phyloP scores from a whole-genome alignment of 2,888 invertebrate genomes.

The Agonopterix alstromeriana region DNA sequence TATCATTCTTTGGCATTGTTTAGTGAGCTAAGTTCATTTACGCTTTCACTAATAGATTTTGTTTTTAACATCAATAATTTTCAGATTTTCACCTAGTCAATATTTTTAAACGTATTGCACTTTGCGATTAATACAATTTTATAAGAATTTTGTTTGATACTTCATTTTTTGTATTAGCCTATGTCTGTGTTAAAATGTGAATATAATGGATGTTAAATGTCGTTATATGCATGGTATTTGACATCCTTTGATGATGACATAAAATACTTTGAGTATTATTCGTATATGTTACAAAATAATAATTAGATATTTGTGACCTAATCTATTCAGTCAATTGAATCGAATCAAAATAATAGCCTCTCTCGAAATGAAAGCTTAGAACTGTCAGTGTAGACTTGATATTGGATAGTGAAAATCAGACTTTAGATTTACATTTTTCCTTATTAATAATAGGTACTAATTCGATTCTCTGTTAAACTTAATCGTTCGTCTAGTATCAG shows the following conservation, averaged over 20 bases:
- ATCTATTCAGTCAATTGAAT: constrained; percentile 74
- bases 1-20: constrained; percentile 73
- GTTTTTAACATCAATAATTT: constrained; percentile 12
- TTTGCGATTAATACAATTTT: constrained; percentile 32
- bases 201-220: constrained; percentile 22
- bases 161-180: not conserved
- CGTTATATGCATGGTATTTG: constrained; percentile 23
- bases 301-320: constrained; percentile 62
- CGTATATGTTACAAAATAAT: constrained; percentile 44
- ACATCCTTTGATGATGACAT: constrained; percentile 18
- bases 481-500: constrained; percentile 22
- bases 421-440: constrained; percentile 22
- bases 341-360: constrained; percentile 73
- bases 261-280: constrained; percentile 56
- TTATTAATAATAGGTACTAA: constrained; percentile 12
- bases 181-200: not conserved
- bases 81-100: constrained; percentile 28
- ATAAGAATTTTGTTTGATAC: constrained; percentile 16
- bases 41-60: constrained; percentile 35
- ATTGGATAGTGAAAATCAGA: constrained; percentile 27
- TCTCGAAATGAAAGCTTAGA: constrained; percentile 53
- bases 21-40: constrained; percentile 60
- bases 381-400: constrained; percentile 33
- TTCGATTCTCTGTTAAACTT: constrained; percentile 21
- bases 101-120: constrained; percentile 52